Evolutionary conservation across 2,888 invertebrate genomes (phyloP), one percentile per base, ranked within the genome.

Genomic region (Allophyes oxyacanthae): DNA sequence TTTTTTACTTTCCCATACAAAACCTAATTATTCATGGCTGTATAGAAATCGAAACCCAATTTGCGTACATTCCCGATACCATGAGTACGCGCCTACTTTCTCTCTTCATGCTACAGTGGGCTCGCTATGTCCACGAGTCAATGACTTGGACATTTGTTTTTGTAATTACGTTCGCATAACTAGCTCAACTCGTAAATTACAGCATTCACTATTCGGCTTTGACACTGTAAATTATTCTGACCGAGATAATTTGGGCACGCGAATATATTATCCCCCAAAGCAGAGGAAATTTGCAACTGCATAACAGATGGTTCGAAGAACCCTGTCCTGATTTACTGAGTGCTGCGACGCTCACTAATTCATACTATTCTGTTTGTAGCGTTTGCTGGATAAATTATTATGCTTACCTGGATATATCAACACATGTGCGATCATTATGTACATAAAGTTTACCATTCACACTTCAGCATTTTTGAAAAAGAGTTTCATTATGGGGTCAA

Each of bases 21-120:
- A 68, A 55, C 46, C 61, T 57, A 46, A 65, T 79, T 76, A 76
- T 74, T 75, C 79, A 80, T 76, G 75, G 76, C 78, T 78, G 72
- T 72, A 81, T 85, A 83, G 89, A 89, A 89, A 89, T 81, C 74
- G 88, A 88, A 87, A 88, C 79, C 81, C 76, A 76, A 84, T 87
- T 85, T 81, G 78, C 82, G 79, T 84, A 81, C 79, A 82, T 84
- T 83, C 83, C 82, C 76, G 77, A 79, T 81, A 75, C 67, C 72
- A 78, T 79, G 77, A 64, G 72, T 64, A 63, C 72, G 66, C 64
- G 71, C 55, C 60, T 75, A 90, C 90, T 92, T 91, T 92, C 92
- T 85, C 90, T 77, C 78, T 83, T 87, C 87, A 88, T 74, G 90
- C 77, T 76, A 81, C 83, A 83, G 69, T 76, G 86, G 74, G 54